Base-by-base conservation (phyloP, 2,888 invertebrate species). In the Lingula anatina region DNA sequence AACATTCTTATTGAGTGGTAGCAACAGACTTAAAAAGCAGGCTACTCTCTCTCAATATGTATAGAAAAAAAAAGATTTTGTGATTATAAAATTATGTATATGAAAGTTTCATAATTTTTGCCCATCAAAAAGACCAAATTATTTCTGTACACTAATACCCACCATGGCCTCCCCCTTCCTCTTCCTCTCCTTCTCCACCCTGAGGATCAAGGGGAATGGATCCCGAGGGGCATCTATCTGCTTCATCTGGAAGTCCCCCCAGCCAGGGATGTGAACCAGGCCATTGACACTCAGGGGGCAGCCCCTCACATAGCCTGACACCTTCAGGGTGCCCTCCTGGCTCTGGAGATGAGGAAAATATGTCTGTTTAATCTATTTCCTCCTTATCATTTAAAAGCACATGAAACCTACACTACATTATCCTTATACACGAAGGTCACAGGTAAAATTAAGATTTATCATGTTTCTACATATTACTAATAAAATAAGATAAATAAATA, bases 231-330 rank as follows among this genome's bases (percentile, higher is more conserved):
- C 64, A 55, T 73, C 74, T 57, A 96, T 89, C 73, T 86, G 84
- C n/a, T 56, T 47, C 84, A 99, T 85, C 80, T 95, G 95, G 71
- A 88, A 97, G 70, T 95, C 91, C 7, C 96, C 96, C 66, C 90
- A 82, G 0, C 95, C 95, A 40, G 91, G 87, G 47, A 99, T 83
- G 70, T 99, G 93, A 24, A 99, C 83, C 47, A 96, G 80, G 54
- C 87, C 83, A 78, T 97, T 94, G 0, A 90, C 93, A 70, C 88
- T 88, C 46, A 97, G 77, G 3, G 87, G 81, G 68, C 84, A 83
- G 1, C 94, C 92, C 62, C 92, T 82, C 45, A 99, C 75, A 76
- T 88, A 95, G 1, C 97, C 99, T 43, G 87, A 86, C 1, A 96
- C 81, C 77, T 88, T 68, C 44, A 80, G 50, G 1, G 70, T 73